A percentile compares a stretch with the other conserved stretches of the same genome.
Conservation (phyloP, 64 coral and sea anemone species). For the Montipora capricornis region DNA sequence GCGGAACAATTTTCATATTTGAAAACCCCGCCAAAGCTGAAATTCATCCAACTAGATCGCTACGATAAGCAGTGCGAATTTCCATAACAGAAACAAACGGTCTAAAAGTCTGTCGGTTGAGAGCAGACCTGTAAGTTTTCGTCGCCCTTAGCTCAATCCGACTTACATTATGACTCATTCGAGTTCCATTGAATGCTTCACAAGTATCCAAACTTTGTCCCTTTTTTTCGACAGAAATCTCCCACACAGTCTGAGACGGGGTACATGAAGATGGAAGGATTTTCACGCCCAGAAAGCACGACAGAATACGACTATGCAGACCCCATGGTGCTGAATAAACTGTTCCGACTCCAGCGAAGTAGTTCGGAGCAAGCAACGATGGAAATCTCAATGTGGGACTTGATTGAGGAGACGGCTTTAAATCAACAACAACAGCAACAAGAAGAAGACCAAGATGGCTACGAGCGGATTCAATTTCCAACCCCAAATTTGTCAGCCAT, state of each 20-base stretch:
- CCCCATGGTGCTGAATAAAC: background rate
- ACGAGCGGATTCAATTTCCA: background rate
- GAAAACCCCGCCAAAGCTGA: too few relatives aligned
- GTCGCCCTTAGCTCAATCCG: too few relatives aligned
- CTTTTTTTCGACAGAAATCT: background rate
- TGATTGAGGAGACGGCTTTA: background rate
- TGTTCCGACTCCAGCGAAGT: constrained; percentile 7
- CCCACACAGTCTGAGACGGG: background rate
- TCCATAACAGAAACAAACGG: too few relatives aligned
- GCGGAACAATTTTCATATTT: too few relatives aligned
- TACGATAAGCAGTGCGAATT: too few relatives aligned
- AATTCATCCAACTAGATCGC: too few relatives aligned
- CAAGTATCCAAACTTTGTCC: background rate
- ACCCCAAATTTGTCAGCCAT: background rate
- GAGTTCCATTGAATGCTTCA: background rate
- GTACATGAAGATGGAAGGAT: background rate
- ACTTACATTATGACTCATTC: too few relatives aligned
- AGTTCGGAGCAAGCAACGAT: background rate
- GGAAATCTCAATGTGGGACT: constrained; percentile 9
- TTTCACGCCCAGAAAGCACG: background rate
- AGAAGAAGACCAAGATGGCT: background rate
- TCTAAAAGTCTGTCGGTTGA: background rate
- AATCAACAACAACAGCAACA: background rate
- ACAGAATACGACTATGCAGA: constrained; percentile 26
- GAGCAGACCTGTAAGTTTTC: too few relatives aligned